These are phyloP conservation scores for Thereva nobilitata DNA, from an alignment of 2,888 invertebrate species.

Conservation along the genomic window DNA sequence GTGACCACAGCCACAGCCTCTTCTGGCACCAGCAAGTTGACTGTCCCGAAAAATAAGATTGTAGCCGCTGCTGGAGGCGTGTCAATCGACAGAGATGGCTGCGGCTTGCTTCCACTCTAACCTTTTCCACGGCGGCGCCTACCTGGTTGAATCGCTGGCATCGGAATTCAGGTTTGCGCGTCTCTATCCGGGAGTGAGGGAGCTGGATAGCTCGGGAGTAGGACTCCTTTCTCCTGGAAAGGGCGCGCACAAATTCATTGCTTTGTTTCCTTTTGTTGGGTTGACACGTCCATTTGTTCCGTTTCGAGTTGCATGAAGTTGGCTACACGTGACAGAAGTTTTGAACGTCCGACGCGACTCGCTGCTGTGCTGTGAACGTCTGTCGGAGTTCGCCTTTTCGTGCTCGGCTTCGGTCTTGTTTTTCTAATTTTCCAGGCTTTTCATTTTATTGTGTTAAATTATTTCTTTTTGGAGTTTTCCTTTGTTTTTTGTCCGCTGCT, in stretches of 20 bases:
- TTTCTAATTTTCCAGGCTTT: constrained; percentile 11
- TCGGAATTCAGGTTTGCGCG: not conserved
- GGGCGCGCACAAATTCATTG: constrained; percentile 21
- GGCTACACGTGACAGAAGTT: not conserved
- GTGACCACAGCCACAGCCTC: not conserved
- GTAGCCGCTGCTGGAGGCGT: constrained; percentile 21
- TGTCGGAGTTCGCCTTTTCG: not conserved
- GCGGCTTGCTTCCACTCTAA: too few species aligned
- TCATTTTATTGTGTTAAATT: constrained; percentile 27
- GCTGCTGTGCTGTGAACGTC: not conserved
- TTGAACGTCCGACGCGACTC: too few species aligned
- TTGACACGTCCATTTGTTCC: constrained; percentile 19
- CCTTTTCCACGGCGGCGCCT: too few species aligned
- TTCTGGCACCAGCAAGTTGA: not conserved
- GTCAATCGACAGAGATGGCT: not conserved
- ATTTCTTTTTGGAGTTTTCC: constrained; percentile 12
- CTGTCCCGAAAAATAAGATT: constrained; percentile 18
- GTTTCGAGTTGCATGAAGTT: not conserved
- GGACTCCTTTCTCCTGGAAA: constrained; percentile 9
- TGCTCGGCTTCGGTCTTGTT: constrained; percentile 21
- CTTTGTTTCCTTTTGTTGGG: constrained; percentile 7
- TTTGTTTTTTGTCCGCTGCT: constrained; percentile 8
- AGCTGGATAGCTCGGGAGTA: not conserved
- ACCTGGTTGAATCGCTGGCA: too few species aligned
- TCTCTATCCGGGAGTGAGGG: not conserved